phyloP scores from a whole-genome alignment of 1,140 invertebrate genomes.

The Cepaea nemoralis region DNA sequence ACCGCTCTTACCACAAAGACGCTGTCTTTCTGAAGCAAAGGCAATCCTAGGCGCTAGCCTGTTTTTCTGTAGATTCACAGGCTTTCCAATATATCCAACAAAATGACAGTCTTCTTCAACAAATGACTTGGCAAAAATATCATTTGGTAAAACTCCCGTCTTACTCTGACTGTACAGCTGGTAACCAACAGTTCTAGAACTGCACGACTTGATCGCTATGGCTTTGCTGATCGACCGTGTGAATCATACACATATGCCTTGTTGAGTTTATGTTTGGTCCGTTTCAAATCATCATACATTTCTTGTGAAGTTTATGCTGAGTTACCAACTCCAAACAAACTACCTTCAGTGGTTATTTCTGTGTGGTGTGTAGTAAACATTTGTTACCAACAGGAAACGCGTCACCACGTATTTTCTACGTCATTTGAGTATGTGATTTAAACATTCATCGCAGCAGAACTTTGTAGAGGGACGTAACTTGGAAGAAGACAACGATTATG shows the following conservation, averaged over 20 bases:
- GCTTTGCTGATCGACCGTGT: not conserved
- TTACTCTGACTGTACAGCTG: not conserved
- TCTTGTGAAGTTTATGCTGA: not conserved
- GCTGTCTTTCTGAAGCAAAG: not conserved
- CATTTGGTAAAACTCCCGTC: not conserved
- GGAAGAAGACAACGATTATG: too few species aligned
- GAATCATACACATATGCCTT: not conserved
- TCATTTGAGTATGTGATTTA: not conserved
- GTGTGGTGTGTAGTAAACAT: not conserved
- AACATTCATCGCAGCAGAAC: too few species aligned
- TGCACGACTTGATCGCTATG: not conserved
- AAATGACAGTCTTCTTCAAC: not conserved
- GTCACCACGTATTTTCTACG: not conserved
- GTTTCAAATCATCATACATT: slow-evolving; percentile 18
- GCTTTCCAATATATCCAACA: too few species aligned
- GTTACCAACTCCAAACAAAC: not conserved
- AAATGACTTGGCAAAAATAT: not conserved
- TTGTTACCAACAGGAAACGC: slow-evolving; percentile 1
- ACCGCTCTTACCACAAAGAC: not conserved
- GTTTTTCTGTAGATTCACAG: not conserved
- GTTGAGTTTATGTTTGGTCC: not conserved
- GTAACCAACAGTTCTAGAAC: not conserved
- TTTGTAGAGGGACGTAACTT: too few species aligned
- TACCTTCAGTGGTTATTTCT: too few species aligned
- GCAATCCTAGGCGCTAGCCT: not conserved